phyloP scores from a whole-genome alignment of 2,888 invertebrate genomes.

The Folsomia manolachei region DNA sequence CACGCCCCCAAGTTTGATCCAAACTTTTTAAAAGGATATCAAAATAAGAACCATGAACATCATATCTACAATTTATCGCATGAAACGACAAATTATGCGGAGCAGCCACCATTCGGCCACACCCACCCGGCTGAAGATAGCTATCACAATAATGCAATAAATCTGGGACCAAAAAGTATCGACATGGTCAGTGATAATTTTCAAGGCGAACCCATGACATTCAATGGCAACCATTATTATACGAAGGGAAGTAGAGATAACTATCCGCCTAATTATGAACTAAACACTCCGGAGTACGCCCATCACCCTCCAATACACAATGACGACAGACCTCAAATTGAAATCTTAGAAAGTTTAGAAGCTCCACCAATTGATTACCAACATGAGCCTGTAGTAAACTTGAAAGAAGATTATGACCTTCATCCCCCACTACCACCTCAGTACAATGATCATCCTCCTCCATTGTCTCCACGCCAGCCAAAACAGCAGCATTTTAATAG shows the following conservation, averaged over 20 bases:
- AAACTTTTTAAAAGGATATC: conserved; percentile 3
- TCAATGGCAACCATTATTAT: neutral
- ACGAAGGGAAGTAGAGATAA: neutral
- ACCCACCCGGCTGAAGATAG: neutral
- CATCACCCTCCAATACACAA: neutral
- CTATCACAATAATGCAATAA: neutral
- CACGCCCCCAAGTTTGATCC: conserved; percentile 23
- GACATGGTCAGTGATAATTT: no score
- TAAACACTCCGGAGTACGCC: no score
- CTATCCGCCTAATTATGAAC: neutral
- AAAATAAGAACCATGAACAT: neutral
- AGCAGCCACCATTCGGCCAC: neutral
- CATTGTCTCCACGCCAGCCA: neutral
- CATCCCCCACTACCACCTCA: neutral
- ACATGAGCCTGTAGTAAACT: no score
- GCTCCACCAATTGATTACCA: conserved; percentile 9
- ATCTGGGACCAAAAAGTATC: no score
- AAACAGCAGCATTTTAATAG: neutral
- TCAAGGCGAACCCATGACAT: no score
- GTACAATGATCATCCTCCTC: neutral
- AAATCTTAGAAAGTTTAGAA: conserved; percentile 22
- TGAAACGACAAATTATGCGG: conserved; percentile 8
- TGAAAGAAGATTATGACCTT: neutral
- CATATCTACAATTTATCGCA: neutral
- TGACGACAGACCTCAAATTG: neutral